Evolutionary conservation across 1,140 invertebrate genomes (phyloP).

Genomic region (Euwallacea similis): DNA sequence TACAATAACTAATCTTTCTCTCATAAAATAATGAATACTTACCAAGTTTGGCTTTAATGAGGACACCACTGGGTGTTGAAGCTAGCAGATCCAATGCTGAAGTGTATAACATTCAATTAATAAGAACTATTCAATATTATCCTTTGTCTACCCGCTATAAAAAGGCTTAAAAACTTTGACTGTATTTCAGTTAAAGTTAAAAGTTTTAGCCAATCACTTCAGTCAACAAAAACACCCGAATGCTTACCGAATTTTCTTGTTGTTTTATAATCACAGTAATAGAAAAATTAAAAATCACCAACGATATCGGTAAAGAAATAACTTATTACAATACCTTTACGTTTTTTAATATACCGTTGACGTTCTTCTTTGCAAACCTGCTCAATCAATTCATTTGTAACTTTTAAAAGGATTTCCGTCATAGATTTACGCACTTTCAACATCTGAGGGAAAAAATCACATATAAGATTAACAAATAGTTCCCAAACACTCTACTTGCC

Average conservation of each 20-base stretch:
- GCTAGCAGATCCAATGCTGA: conserved; percentile 50
- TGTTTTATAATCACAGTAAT: not conserved
- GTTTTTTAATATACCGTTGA: conserved; percentile 56
- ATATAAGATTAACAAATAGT: conserved; percentile 1
- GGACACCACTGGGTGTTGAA: conserved; percentile 51
- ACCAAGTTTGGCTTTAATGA: conserved; percentile 49
- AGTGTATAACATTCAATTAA: conserved; percentile 46
- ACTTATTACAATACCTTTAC: conserved; percentile 49
- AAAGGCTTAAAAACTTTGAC: conserved; percentile 14
- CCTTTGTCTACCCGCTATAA: conserved; percentile 24
- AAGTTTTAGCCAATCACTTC: no score
- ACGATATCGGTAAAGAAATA: no score
- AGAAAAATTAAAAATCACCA: no score
- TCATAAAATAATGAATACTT: conserved; percentile 37
- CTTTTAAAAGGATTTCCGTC: conserved; percentile 91
- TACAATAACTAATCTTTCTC: no score
- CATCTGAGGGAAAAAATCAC: conserved; percentile 67
- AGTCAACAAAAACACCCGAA: no score
- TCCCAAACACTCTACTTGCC: conserved; percentile 52
- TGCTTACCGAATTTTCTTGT: not conserved
- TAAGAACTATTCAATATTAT: conserved; percentile 20
- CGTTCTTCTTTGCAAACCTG: conserved; percentile 77
- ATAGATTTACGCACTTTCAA: conserved; percentile 80
- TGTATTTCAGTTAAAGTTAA: no score
- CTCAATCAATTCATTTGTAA: conserved; percentile 87